Base-by-base conservation (phyloP, 2,113 vertebrate genomes). In the Myotis yumanensis region DNA sequence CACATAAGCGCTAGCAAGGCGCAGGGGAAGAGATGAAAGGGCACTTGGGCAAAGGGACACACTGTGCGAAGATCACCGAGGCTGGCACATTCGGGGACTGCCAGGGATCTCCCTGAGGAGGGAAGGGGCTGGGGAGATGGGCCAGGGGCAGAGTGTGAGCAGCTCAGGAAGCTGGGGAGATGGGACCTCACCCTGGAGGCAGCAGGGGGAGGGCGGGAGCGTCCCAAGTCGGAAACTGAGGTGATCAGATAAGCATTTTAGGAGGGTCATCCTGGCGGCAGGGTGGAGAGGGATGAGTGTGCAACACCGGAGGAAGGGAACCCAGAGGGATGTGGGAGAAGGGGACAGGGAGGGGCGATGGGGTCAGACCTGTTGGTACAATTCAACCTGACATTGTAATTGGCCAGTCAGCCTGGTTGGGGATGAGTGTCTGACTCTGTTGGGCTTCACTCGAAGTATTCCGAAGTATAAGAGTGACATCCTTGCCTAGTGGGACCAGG, bases 311-410 rank as follows among this genome's bases (percentile, higher is more conserved):
- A 75, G 20, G 35, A 54, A 73, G 35, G 22, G 54, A 87, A 46
- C 35, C 6, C 32, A 75, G 51, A 46, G 43, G 46, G 6, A 30
- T 40, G 2, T 23, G 16, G 23, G 73, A 40, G 17, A n/a, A 12
- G 15, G 1, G 20, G 11, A 15, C 22, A 4, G 35, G 84, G 15
- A 85, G 9, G 5, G 20, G 11, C 2, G 40, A 1, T 0, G 2
- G 5, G 4, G 17, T 3, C 28, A 51, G 40, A 23, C 22, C 15
- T 79, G 11, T 37, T 64, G 59, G 22, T 68, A n/a, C 2, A 52
- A 64, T 32, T 73, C 32, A 46, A 57, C 22, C 40, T 59, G 2
- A 52, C 14, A 1, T 1, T 75, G 84, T 16, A 2, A n/a, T 12
- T 32, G 86, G 37, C 73, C 10, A 3, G 23, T 28, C 6, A 11